Evolutionary conservation across 1,140 invertebrate genomes (phyloP), one percentile per base, ranked within the genome.

Genomic region (Drosophila mauritiana): DNA sequence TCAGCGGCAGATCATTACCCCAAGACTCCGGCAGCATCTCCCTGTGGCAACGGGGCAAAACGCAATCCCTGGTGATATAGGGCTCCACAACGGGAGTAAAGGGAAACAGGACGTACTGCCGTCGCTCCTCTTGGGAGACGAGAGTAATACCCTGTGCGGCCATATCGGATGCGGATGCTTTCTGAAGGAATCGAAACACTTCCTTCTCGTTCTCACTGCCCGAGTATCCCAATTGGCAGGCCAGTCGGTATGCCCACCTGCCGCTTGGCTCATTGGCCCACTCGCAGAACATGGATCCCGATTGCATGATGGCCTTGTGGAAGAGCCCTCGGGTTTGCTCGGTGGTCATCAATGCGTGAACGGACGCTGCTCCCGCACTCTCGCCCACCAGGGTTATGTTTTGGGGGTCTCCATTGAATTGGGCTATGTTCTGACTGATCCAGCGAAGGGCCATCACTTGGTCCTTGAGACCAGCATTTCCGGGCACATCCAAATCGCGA

Each of bases 251-350:
- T 0, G 88, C 57, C 68, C 79, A 83, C 7, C 51, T 53, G 0
- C 54, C 37, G 27, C 75, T 59, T 7, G 69, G 59, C 11, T 75
- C 63, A n/a, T 61, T 63, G 25, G 78, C 88, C 88, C 90, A 91
- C 15, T 90, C 89, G 52, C 92, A 85, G 40, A 94, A 75, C 17
- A 93, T 85, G 3, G 93, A 93, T 0, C 94, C 94, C 48, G 94
- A 95, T 80, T 94, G 93, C 22, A 93, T 86, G 37, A 95, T 95
- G 20, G 93, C 94, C 92, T 93, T 94, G 68, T 94, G 93, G 53
- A 94, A 95, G 31, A 94, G 83, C 22, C 94, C 94, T 92, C 78
- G 70, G 2, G 91, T 79, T 57, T 91, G 78, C 8, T 82, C 75
- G 0, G 83, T 91, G 20, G 69, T 59, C 65, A 90, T 75, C 57